Conservation (phyloP, 2,888 invertebrate genomes). For the Cataglyphis livida region DNA sequence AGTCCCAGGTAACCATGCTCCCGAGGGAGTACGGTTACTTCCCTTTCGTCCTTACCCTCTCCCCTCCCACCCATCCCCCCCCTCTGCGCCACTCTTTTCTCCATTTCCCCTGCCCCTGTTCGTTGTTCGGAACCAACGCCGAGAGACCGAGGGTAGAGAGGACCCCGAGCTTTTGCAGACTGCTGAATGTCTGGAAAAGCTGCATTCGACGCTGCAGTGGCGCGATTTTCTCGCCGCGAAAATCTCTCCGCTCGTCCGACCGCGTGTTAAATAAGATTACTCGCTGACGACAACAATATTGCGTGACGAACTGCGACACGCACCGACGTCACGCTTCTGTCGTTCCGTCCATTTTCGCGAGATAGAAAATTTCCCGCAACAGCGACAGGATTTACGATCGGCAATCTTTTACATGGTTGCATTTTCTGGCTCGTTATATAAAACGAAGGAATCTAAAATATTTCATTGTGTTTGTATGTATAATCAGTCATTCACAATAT, state of each 20-base stretch:
- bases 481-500: neutral
- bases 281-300: slow-evolving; percentile 24
- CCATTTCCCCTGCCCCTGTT: slow-evolving; percentile 12
- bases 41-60: slow-evolving; percentile 16
- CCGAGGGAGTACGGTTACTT: slow-evolving; percentile 65
- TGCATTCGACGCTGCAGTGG: slow-evolving; percentile 58
- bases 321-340: slow-evolving; percentile 48
- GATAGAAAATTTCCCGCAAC: slow-evolving; percentile 4
- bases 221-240: slow-evolving; percentile 53
- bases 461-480: neutral
- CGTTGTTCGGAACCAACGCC: slow-evolving; percentile 52
- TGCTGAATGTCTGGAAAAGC: slow-evolving; percentile 41
- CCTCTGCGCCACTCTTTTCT: neutral
- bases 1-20: slow-evolving; percentile 69
- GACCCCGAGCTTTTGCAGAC: slow-evolving; percentile 7
- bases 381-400: slow-evolving; percentile 15
- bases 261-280: slow-evolving; percentile 37
- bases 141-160: neutral
- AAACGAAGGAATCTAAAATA: neutral
- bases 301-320: slow-evolving; percentile 46
- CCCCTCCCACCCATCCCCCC: neutral
- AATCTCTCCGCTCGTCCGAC: slow-evolving; percentile 55
- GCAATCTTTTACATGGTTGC: neutral
- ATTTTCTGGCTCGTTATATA: neutral
- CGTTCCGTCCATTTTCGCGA: slow-evolving; percentile 7